Evolutionary conservation across 2,888 invertebrate species (phyloP), one percentile per base, ranked within the genome.

Genomic region (Aradus depressus): DNA sequence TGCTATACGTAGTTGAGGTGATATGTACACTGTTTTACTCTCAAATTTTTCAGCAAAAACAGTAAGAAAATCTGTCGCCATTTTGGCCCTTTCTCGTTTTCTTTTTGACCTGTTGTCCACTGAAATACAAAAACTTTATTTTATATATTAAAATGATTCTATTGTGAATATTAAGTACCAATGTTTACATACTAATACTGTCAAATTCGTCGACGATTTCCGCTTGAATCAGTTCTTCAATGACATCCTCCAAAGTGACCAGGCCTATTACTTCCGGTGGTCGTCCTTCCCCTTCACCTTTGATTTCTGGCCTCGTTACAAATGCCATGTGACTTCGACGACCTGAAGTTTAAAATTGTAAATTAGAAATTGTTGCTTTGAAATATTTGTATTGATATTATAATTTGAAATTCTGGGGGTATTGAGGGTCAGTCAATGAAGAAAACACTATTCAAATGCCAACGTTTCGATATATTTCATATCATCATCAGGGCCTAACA

Each of bases 141-240:
- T n/a, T n/a, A n/a, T n/a, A n/a, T n/a, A n/a, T n/a, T n/a, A n/a
- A n/a, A n/a, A n/a, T n/a, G n/a, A n/a, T n/a, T n/a, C n/a, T n/a
- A n/a, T n/a, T n/a, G n/a, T n/a, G n/a, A n/a, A n/a, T n/a, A n/a
- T n/a, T n/a, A n/a, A n/a, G n/a, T n/a, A n/a, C n/a, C n/a, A n/a
- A n/a, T n/a, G n/a, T n/a, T n/a, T n/a, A 22, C 42, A 42, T 44
- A 57, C 57, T 47, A 8, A 53, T 52, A 10, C 44, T 44, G 22
- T 59, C 59, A 23, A 49, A 51, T 51, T 59, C 59, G 49, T 59
- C 59, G 12, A 53, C 52, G 5, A 59, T 59, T 45, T 59, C 59
- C 8, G 48, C 54, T 48, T 59, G 59, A 3, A 57, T 47, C 21
- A 59, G 49, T 44, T 59, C 59, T 50, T 59, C 59, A 16, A 59